A percentile compares a stretch with the other conserved stretches of the same genome.
phyloP scores from a whole-genome alignment of 2,888 invertebrate species.

The Aelia acuminata region DNA sequence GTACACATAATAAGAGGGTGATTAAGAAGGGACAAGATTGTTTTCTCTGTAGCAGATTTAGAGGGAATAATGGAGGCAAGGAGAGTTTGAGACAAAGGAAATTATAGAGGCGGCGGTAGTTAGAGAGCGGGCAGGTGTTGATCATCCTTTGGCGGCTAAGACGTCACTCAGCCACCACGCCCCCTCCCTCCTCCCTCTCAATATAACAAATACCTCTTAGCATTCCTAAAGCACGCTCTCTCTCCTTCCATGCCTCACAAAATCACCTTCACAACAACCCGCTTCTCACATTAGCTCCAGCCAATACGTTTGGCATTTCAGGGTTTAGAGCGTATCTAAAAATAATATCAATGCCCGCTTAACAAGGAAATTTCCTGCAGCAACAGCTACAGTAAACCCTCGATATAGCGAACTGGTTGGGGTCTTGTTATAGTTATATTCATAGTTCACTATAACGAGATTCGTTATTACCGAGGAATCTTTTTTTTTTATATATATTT shows the following conservation, averaged over 20 bases:
- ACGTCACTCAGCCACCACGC: conserved; percentile 7
- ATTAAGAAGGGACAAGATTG: conserved; percentile 51
- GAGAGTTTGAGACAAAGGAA: conserved; percentile 49
- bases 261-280: background rate
- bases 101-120: conserved; percentile 42
- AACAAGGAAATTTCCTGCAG: too few relatives aligned
- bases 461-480: too few relatives aligned
- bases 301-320: background rate
- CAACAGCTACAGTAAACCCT: too few relatives aligned
- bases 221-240: conserved; percentile 24
- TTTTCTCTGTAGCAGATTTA: conserved; percentile 48
- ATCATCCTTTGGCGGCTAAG: conserved; percentile 47
- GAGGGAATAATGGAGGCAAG: conserved; percentile 36
- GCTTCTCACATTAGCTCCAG: background rate
- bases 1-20: conserved; percentile 51
- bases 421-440: too few relatives aligned
- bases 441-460: too few relatives aligned
- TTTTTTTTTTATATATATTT: too few relatives aligned
- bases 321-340: too few relatives aligned
- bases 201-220: conserved; percentile 51
- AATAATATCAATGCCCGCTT: too few relatives aligned
- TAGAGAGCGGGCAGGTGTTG: conserved; percentile 48
- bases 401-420: too few relatives aligned
- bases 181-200: background rate
- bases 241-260: background rate